Percentiles rank a stretch among this genome's conserved stretches.
Conservation (phyloP, 1,140 invertebrate genomes). For the Temnothorax longispinosus region DNA sequence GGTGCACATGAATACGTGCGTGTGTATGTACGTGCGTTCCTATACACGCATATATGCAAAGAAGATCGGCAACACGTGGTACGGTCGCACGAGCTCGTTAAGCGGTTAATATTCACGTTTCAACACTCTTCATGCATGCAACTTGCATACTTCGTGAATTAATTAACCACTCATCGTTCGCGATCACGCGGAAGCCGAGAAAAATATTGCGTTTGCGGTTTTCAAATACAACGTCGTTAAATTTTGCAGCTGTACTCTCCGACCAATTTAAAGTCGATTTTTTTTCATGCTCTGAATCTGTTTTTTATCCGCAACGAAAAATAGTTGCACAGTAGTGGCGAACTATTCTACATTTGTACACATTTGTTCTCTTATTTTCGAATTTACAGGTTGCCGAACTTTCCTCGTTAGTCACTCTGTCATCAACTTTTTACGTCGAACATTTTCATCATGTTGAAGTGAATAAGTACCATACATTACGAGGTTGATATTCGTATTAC, state of each 20-base stretch:
- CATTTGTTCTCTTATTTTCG: conserved; percentile 23
- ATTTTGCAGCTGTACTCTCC: not conserved
- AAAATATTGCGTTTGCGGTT: not conserved
- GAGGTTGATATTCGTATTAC: not conserved
- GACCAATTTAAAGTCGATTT: conserved; percentile 24
- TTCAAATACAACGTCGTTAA: not conserved
- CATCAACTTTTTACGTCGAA: conserved; percentile 5
- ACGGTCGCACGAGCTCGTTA: conserved; percentile 40
- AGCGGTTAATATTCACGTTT: conserved; percentile 32
- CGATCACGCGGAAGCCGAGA: no score
- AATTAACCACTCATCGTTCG: not conserved
- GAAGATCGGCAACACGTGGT: conserved; percentile 51
- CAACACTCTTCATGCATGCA: not conserved
- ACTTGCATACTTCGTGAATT: conserved; percentile 29
- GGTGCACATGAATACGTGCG: conserved; percentile 12
- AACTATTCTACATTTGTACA: conserved; percentile 22
- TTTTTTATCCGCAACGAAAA: conserved; percentile 34
- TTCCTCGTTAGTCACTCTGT: conserved; percentile 51
- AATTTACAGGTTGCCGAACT: conserved; percentile 33
- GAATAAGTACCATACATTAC: not conserved
- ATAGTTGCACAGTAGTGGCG: conserved; percentile 12
- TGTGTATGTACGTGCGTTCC: not conserved
- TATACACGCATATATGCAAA: conserved; percentile 29
- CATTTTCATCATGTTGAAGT: conserved; percentile 29
- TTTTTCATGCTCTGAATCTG: conserved; percentile 14